Evolutionary conservation across 2,888 invertebrate species (phyloP).

Genomic region (Cartodere bifasciata): DNA sequence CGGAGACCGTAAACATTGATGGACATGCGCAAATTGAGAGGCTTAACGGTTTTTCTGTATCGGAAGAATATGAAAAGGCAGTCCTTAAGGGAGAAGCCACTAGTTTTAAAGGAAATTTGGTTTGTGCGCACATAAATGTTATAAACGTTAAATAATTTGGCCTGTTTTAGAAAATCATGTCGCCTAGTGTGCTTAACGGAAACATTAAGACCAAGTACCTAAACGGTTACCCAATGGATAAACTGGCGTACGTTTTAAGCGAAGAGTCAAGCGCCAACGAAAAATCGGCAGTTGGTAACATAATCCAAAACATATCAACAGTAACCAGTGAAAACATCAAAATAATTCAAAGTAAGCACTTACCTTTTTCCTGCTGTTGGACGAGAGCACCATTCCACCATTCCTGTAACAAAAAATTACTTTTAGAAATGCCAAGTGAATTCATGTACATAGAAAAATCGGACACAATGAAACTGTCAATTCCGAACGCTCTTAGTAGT

Average conservation of each 20-base stretch:
- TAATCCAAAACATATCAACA: conserved; percentile 18
- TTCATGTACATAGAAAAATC: conserved; percentile 30
- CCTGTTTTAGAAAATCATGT: conserved; percentile 20
- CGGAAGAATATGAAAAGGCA: conserved; percentile 18
- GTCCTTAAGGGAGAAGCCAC: conserved; percentile 16
- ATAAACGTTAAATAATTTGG: conserved; percentile 4
- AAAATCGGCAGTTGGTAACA: conserved; percentile 17
- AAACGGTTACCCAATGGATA: conserved; percentile 24
- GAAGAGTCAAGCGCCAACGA: conserved; percentile 15
- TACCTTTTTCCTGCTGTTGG: conserved; percentile 7
- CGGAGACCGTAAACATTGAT: conserved; percentile 19
- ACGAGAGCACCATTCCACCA: no score
- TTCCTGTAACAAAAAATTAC: background rate
- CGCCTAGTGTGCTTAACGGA: conserved; percentile 18
- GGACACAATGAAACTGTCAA: conserved; percentile 22
- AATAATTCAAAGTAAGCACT: conserved; percentile 18
- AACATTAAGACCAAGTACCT: conserved; percentile 24
- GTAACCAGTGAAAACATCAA: conserved; percentile 18
- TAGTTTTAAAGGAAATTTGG: conserved; percentile 18
- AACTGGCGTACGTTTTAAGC: conserved; percentile 20
- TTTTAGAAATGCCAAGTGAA: conserved; percentile 24
- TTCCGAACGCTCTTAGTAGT: conserved; percentile 22
- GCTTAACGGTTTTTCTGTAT: conserved; percentile 22
- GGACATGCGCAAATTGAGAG: conserved; percentile 20
- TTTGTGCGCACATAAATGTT: no score